phyloP scores from a whole-genome alignment of 2,113 vertebrate genomes.

The Hypocryptadius cinnamomeus region DNA sequence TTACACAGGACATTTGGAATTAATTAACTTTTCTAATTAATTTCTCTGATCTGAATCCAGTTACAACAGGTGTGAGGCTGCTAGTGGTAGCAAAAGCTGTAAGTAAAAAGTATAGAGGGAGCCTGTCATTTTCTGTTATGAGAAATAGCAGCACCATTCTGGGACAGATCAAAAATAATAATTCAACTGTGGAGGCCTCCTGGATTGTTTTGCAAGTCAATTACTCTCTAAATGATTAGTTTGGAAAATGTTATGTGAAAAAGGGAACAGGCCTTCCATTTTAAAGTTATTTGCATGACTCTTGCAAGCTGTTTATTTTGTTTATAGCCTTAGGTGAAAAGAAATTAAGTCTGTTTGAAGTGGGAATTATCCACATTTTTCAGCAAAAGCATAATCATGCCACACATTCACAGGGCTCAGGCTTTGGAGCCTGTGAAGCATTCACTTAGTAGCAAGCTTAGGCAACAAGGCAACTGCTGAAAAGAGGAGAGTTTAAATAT shows the following conservation, averaged over 20 bases:
- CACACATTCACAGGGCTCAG: not conserved
- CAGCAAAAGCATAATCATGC: slow-evolving; percentile 7
- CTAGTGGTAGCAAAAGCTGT: slow-evolving; percentile 19
- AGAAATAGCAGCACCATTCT: slow-evolving; percentile 50
- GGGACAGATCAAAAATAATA: slow-evolving; percentile 51
- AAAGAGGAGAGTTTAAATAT: slow-evolving; percentile 5
- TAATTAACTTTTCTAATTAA: slow-evolving; percentile 66
- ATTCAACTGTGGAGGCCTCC: slow-evolving; percentile 41
- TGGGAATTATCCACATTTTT: slow-evolving; percentile 46
- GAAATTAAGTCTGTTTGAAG: slow-evolving; percentile 46
- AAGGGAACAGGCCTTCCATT: slow-evolving; percentile 12
- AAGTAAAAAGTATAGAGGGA: slow-evolving; percentile 34
- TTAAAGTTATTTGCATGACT: slow-evolving; percentile 43
- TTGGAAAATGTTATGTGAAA: slow-evolving; percentile 40
- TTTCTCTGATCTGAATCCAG: slow-evolving; percentile 65
- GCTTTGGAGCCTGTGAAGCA: slow-evolving; percentile 19
- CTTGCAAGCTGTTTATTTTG: slow-evolving; percentile 57
- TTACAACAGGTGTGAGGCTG: slow-evolving; percentile 50
- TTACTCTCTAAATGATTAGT: slow-evolving; percentile 18
- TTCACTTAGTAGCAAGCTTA: not conserved
- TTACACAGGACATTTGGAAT: slow-evolving; percentile 56
- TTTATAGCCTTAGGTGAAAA: slow-evolving; percentile 44
- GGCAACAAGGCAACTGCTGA: not conserved
- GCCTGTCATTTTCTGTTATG: slow-evolving; percentile 44
- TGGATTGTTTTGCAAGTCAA: slow-evolving; percentile 45